phyloP scores from a whole-genome alignment of 1,140 invertebrate species.

The Calosoma granatense region DNA sequence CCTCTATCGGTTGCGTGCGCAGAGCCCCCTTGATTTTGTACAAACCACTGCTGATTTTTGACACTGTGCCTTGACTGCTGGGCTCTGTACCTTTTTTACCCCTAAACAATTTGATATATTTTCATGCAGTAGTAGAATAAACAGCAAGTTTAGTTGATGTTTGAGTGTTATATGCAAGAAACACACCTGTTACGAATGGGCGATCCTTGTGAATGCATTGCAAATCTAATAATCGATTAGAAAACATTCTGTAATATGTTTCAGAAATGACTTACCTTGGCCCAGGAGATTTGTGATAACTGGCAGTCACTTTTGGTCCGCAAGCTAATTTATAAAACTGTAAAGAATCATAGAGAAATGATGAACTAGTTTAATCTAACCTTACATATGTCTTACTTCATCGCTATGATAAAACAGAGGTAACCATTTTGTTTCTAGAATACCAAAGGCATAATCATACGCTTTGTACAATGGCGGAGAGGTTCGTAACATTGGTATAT shows the following conservation, averaged over 20 bases:
- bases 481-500: constrained; percentile 63
- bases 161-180: constrained; percentile 1
- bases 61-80: constrained; percentile 27
- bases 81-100: constrained; percentile 26
- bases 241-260: not conserved
- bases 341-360: constrained; percentile 27
- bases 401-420: constrained; percentile 75
- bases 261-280: not conserved
- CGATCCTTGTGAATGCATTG: not conserved
- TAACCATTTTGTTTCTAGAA: constrained; percentile 65
- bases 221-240: not conserved
- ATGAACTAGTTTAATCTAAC: constrained; percentile 13
- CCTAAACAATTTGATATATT: constrained; percentile 10
- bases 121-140: constrained; percentile 4
- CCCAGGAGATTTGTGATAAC: not conserved
- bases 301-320: constrained; percentile 42
- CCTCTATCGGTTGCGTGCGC: constrained; percentile 32
- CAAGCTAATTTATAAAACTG: constrained; percentile 62
- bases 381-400: constrained; percentile 45
- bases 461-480: constrained; percentile 71
- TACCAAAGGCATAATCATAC: constrained; percentile 67
- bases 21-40: constrained; percentile 38
- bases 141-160: constrained; percentile 4
- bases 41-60: constrained; percentile 35
- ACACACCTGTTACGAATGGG: not conserved